Evolutionary conservation across 1,140 invertebrate species (phyloP).

Genomic region (Proctacanthus coquilletti): DNA sequence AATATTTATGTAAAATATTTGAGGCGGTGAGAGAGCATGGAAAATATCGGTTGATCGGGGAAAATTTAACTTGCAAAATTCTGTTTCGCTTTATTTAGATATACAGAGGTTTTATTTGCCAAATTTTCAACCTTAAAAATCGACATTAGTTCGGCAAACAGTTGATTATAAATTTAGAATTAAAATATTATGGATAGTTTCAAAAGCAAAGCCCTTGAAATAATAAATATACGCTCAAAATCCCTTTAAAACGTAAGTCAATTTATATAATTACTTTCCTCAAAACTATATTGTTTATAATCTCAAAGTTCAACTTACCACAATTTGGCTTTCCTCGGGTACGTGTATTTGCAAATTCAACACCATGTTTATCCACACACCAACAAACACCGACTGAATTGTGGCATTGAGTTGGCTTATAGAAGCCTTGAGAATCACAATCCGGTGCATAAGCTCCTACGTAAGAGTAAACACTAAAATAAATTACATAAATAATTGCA

Average conservation of each 20-base stretch:
- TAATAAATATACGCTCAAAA: too few species aligned
- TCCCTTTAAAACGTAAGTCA: constrained; percentile 1
- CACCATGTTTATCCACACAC: constrained; percentile 87
- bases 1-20: too few species aligned
- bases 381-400: constrained; percentile 70
- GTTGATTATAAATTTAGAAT: too few species aligned
- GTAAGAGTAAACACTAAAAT: not conserved
- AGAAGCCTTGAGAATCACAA: constrained; percentile 77
- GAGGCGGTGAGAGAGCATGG: too few species aligned
- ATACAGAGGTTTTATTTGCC: too few species aligned
- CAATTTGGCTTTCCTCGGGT: constrained; percentile 72
- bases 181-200: too few species aligned
- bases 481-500: not conserved
- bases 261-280: not conserved
- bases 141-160: too few species aligned
- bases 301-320: constrained; percentile 53
- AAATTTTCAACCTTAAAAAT: too few species aligned
- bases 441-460: constrained; percentile 61
- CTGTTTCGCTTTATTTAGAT: too few species aligned
- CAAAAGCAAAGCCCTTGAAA: not conserved
- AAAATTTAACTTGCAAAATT: too few species aligned
- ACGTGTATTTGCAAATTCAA: constrained; percentile 69
- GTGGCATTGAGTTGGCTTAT: constrained; percentile 72
- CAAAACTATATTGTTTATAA: too few species aligned
- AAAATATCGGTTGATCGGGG: too few species aligned